phyloP scores from a whole-genome alignment of 2,113 vertebrate species.

The Rattus rattus region DNA sequence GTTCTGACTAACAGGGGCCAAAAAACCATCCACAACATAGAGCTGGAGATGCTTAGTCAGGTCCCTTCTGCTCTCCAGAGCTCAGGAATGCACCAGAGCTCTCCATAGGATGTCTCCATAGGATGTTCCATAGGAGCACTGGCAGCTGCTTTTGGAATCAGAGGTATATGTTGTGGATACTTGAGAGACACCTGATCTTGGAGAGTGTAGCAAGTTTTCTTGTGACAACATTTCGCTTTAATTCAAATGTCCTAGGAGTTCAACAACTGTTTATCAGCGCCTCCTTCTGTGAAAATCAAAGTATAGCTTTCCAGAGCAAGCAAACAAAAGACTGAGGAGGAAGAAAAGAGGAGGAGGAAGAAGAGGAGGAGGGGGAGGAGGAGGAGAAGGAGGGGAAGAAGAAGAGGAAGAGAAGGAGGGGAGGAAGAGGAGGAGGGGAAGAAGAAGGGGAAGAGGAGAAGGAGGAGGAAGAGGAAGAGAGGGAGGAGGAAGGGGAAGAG shows the following conservation, averaged over 20 bases:
- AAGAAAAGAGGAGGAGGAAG: background rate
- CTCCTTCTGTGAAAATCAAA: conserved; percentile 6
- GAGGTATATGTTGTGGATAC: background rate
- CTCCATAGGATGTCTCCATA: background rate
- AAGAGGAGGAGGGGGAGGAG: conserved; percentile 20
- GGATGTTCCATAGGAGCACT: background rate
- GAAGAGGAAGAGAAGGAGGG: too few species aligned
- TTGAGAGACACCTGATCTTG: background rate
- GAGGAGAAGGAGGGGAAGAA: background rate
- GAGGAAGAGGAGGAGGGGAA: too few species aligned
- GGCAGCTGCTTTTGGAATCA: background rate
- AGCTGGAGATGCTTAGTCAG: background rate
- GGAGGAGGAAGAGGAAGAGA: too few species aligned
- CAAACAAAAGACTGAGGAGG: background rate
- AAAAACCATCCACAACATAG: background rate
- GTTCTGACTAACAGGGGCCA: background rate
- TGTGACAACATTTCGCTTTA: conserved; percentile 11
- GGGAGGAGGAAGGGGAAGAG: too few species aligned
- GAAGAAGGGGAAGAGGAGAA: too few species aligned
- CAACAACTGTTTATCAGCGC: background rate
- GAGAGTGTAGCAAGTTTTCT: background rate
- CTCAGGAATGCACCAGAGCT: background rate
- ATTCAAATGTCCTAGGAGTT: background rate
- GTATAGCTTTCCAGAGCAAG: conserved; percentile 1
- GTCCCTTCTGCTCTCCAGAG: background rate